These are phyloP conservation scores for Micrasema longulum DNA, from an alignment of 1,140 invertebrate genomes.

Conservation along the genomic window DNA sequence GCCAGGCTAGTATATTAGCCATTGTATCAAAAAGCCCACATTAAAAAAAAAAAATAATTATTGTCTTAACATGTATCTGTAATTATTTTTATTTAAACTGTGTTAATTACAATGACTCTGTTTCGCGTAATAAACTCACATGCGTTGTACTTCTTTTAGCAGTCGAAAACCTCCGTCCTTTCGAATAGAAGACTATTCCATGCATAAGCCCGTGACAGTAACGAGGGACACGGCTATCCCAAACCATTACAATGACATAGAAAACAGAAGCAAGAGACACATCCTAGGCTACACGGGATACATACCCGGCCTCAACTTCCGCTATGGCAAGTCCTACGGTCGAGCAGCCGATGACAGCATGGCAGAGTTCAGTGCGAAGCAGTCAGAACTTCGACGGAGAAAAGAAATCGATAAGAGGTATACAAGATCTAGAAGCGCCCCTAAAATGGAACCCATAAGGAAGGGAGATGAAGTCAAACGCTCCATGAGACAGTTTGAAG, in stretches of 20 bases:
- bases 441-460: slow-evolving; percentile 68
- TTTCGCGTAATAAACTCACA: too few relatives aligned
- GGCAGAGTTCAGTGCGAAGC: slow-evolving; percentile 71
- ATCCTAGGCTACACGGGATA: slow-evolving; percentile 77
- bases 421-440: slow-evolving; percentile 65
- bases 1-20: too few relatives aligned
- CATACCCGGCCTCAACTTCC: slow-evolving; percentile 66
- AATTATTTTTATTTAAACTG: too few relatives aligned
- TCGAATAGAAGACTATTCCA: slow-evolving; percentile 52
- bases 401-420: slow-evolving; percentile 67
- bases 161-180: slow-evolving; percentile 61
- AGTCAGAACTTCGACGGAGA: slow-evolving; percentile 68
- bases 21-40: too few relatives aligned
- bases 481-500: slow-evolving; percentile 64
- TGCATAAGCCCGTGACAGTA: slow-evolving; percentile 51
- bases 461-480: slow-evolving; percentile 67
- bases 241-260: slow-evolving; percentile 61
- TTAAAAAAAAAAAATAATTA: too few relatives aligned
- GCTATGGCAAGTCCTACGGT: slow-evolving; percentile 77
- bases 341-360: slow-evolving; percentile 77
- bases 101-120: too few relatives aligned
- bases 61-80: too few relatives aligned
- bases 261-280: slow-evolving; percentile 68
- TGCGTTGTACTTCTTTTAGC: not conserved
- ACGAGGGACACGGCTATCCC: slow-evolving; percentile 61